A percentile compares a stretch with the other conserved stretches of the same genome.
Conservation (phyloP, 2,888 invertebrate species). For the Listrodromus nycthemerus region DNA sequence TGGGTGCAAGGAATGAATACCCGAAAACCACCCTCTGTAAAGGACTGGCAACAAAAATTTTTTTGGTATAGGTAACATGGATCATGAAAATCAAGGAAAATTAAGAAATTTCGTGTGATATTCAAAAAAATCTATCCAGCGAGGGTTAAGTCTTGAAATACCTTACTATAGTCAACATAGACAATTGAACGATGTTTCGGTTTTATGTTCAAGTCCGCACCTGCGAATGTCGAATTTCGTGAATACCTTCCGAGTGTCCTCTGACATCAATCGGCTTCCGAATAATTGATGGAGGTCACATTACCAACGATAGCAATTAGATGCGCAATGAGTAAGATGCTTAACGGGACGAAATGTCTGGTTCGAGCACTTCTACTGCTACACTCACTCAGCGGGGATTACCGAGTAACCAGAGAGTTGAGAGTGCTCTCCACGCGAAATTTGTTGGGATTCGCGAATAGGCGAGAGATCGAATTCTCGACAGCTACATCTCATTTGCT, state of each 20-base stretch:
- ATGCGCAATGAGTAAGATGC: constrained; percentile 40
- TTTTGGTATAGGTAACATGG: too few species aligned
- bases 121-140: too few species aligned
- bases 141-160: too few species aligned
- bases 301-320: constrained; percentile 50
- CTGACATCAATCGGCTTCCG: constrained; percentile 13
- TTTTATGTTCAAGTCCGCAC: too few species aligned
- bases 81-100: too few species aligned
- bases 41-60: too few species aligned
- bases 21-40: too few species aligned
- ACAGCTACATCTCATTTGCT: constrained; percentile 1
- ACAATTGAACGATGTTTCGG: too few species aligned
- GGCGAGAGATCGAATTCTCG: constrained; percentile 28
- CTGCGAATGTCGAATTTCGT: too few species aligned
- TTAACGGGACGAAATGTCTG: constrained; percentile 50
- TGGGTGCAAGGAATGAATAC: too few species aligned
- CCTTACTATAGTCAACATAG: too few species aligned
- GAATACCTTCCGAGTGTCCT: not conserved
- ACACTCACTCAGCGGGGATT: constrained; percentile 48
- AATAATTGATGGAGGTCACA: constrained; percentile 46
- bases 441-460: constrained; percentile 25
- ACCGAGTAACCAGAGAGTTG: constrained; percentile 27
- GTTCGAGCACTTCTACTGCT: constrained; percentile 15
- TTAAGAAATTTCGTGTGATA: too few species aligned
- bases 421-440: constrained; percentile 45